These are phyloP conservation scores for Brachylomia viminalis DNA, from an alignment of 2,888 invertebrate species.

Conservation along the genomic window DNA sequence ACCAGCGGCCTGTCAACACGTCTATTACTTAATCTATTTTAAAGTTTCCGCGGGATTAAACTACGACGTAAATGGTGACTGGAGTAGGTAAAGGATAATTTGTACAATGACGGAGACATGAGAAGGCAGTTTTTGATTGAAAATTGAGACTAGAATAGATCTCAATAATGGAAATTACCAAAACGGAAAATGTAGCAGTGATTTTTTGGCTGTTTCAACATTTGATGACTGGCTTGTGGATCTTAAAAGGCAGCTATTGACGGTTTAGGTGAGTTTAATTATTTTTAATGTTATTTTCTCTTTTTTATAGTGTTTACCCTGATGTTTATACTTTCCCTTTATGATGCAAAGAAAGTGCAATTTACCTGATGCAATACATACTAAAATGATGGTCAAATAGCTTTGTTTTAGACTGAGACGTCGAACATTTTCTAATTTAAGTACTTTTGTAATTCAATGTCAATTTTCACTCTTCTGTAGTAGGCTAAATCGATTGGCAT, in stretches of 20 bases:
- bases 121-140: background rate
- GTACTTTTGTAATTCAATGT: background rate
- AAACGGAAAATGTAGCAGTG: background rate
- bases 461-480: no score
- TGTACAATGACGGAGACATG: background rate
- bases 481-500: no score
- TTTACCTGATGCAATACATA: constrained; percentile 25
- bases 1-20: constrained; percentile 36
- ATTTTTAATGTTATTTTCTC: background rate
- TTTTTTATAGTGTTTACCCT: background rate
- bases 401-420: background rate
- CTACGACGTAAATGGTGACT: constrained; percentile 2
- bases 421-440: background rate
- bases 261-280: constrained; percentile 21
- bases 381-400: background rate
- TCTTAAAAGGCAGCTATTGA: background rate
- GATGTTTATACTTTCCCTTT: constrained; percentile 21
- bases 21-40: constrained; percentile 6
- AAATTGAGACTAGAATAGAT: background rate
- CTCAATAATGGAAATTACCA: background rate
- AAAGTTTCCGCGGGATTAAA: background rate
- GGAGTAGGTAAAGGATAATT: background rate
- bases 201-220: background rate
- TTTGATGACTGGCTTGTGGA: background rate
- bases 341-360: constrained; percentile 37